These are phyloP conservation scores for Sus cebifrons DNA, from an alignment of 2,797 vertebrate genomes.

Conservation along the genomic window DNA sequence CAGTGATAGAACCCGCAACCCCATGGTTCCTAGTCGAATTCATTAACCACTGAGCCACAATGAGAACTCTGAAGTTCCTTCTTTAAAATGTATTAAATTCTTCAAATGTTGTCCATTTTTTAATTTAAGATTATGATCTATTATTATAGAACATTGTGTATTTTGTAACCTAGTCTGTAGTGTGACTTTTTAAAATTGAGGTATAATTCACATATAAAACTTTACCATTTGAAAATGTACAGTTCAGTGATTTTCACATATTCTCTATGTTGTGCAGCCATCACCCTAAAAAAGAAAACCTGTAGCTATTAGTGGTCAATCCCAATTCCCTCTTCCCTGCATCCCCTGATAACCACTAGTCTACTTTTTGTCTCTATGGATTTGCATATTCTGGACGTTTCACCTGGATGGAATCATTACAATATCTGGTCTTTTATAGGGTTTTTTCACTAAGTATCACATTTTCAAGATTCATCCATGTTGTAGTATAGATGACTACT, in stretches of 20 bases:
- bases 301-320: neutral
- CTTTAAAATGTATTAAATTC: constrained; percentile 56
- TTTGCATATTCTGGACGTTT: constrained; percentile 37
- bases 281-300: neutral
- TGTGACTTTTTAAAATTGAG: neutral
- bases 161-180: neutral
- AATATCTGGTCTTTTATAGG: neutral
- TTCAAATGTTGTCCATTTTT: constrained; percentile 42
- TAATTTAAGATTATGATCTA: constrained; percentile 31
- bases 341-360: neutral
- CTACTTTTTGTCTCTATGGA: neutral
- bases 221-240: neutral
- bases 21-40: too few relatives aligned
- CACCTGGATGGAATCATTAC: neutral
- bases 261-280: neutral
- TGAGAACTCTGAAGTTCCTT: neutral
- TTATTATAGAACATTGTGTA: constrained; percentile 8
- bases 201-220: neutral
- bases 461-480: neutral
- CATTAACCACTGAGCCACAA: too few relatives aligned
- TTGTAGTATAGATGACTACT: neutral
- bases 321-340: too few relatives aligned
- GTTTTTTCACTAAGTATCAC: constrained; percentile 1
- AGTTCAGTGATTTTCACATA: neutral
- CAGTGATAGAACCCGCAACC: too few relatives aligned